A percentile compares a stretch with the other conserved stretches of the same genome.
Conservation (phyloP, 2,113 vertebrate species). For the Neodontobutis hainanensis region DNA sequence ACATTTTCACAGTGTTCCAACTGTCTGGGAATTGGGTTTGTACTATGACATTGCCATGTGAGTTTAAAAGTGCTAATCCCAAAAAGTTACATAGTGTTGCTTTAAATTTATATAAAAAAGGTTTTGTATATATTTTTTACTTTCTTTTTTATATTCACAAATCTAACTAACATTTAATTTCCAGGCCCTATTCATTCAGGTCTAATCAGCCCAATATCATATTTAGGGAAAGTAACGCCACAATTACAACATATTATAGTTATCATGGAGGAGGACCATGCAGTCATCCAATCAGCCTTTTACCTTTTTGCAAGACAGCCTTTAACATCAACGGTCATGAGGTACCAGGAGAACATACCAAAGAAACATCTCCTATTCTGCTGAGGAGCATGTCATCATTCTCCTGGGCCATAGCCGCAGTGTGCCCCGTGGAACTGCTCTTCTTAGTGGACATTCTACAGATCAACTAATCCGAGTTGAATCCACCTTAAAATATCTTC, state of each 20-base stretch:
- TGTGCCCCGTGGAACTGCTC: conserved; percentile 17
- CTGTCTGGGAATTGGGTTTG: too few relatives aligned
- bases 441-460: conserved; percentile 42
- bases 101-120: too few relatives aligned
- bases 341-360: conserved; percentile 41
- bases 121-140: too few relatives aligned
- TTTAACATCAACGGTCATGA: conserved; percentile 48
- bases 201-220: too few relatives aligned
- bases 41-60: too few relatives aligned
- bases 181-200: background rate
- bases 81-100: too few relatives aligned
- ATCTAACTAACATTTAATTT: background rate
- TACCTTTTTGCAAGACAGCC: conserved; percentile 54
- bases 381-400: conserved; percentile 28
- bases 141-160: too few relatives aligned
- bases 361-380: background rate
- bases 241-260: conserved; percentile 43
- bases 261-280: conserved; percentile 58
- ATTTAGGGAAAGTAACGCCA: too few relatives aligned
- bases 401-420: conserved; percentile 63
- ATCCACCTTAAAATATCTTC: conserved; percentile 15
- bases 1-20: too few relatives aligned
- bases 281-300: conserved; percentile 50
- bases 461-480: conserved; percentile 53
- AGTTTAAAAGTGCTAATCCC: too few relatives aligned